Base-by-base conservation (phyloP, 1,140 invertebrate genomes). In the Saccostrea echinata region DNA sequence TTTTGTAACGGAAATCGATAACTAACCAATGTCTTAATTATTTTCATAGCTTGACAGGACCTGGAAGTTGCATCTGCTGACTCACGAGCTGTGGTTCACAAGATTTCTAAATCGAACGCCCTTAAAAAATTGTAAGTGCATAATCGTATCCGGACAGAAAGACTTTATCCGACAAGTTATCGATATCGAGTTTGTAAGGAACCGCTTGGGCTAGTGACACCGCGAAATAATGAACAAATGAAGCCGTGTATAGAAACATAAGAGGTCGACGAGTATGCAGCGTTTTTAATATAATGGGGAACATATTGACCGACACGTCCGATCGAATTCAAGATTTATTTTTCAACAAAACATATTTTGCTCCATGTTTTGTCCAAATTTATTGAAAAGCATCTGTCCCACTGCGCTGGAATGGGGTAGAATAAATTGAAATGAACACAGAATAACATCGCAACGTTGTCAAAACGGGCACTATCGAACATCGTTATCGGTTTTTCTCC, bases 1-100 rank as follows among this genome's bases (percentile, higher is more conserved):
- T 76, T 76, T 76, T 76, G 68, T 76, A 76, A 76, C 68, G 68
- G 68, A 76, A 76, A 76, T 76, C 68, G 27, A 76, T 76, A 76
- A 76, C 68, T 76, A 76, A 76, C 68, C 24, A 12, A 27, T 76
- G 68, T 76, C 68, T 76, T 43, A 76, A 35, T 76, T 76, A 76
- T 76, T 76, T 12, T 76, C 68, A 9, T 76, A 33, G 27, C 27
- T 76, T 76, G 27, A 76, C 68, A 76, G 33, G 68, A 27, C 68
- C 68, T 76, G 68, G 4, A 76, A 76, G 68, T 76, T 76, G 30
- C 68, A 30, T 27, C 27, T 13, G 68, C 68, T 76, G 68, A 76
- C 68, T 76, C 68, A 76, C 27, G 68, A 76, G 68, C 68, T 16
- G 27, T 76, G 27, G 68, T 33, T 76, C 68, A 76, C 68, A 76